A percentile compares a stretch with the other conserved stretches of the same genome.
phyloP scores from a whole-genome alignment of 2,113 vertebrate species.

The Mormyrus lacerda region DNA sequence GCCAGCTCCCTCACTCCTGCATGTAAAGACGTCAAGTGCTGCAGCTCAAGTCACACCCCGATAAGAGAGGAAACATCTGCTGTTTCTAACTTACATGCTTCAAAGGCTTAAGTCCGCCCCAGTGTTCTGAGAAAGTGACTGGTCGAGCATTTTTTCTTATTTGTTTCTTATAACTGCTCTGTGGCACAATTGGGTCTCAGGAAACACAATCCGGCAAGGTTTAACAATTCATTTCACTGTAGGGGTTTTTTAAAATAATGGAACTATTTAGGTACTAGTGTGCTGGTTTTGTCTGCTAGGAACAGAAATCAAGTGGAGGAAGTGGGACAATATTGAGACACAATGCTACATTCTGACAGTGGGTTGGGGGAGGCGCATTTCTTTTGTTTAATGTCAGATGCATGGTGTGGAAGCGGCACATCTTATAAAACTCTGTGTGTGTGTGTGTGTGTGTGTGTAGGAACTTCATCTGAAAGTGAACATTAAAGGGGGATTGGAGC shows the following conservation, averaged over 20 bases:
- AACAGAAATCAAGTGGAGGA: background rate
- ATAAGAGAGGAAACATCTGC: conserved; percentile 18
- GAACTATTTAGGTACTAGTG: background rate
- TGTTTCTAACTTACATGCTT: background rate
- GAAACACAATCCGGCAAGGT: background rate
- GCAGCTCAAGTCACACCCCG: background rate
- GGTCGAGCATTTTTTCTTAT: background rate
- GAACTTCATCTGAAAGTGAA: background rate
- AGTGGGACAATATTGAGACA: background rate
- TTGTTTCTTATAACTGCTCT: background rate
- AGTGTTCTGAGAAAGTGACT: background rate
- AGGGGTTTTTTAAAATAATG: background rate
- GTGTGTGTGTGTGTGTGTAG: background rate
- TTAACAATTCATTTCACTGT: background rate
- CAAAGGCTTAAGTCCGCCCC: background rate
- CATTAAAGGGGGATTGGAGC: background rate
- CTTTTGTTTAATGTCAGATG: background rate
- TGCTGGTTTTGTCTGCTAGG: background rate
- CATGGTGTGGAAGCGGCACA: background rate
- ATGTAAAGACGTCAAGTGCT: background rate
- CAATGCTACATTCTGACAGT: background rate
- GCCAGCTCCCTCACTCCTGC: background rate
- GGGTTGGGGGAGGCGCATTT: background rate
- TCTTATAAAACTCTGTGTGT: background rate
- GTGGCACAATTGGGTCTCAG: background rate